Evolutionary conservation across 2,888 invertebrate species (phyloP), one percentile per base, ranked within the genome.

Genomic region (Ornithoptera priamus): DNA sequence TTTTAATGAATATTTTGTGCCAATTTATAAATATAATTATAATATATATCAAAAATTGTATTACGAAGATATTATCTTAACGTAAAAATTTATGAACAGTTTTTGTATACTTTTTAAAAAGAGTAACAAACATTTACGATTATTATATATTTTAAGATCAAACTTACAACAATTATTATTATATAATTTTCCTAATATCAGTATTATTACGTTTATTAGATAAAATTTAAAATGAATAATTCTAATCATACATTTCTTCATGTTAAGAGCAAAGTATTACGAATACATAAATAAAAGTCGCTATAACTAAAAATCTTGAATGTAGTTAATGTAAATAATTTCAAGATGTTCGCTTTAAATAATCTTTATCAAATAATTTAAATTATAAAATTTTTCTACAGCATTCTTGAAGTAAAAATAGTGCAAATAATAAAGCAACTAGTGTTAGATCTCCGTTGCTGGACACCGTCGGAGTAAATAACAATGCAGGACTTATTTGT

Each of bases 1-100:
- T 69, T 69, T 60, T 62, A 36, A 62, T 65, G 65, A 65, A 56
- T 10, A 42, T 69, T 65, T 69, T 69, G 60, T 69, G 61, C 61
- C 56, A 69, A 62, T 61, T 50, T 58, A n/a, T 22, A 22, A 22
- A 22, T 22, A 22, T 22, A 22, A 22, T 22, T 22, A 22, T 56
- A 53, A n/a, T 42, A 6, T 20, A 42, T 6, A 22, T 18, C 20
- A 0, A 36, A 57, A 1, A 22, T 63, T 64, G 30, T 57, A 46
- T 22, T 63, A 59, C 36, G 22, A 36, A n/a, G 56, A 4, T 56
- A 56, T n/a, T 56, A 56, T n/a, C 56, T n/a, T 15, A 46, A 56
- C n/a, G 56, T n/a, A 2, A 56, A 56, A 56, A 20, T 4, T 20
- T n/a, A 4, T 56, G n/a, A 18, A 53, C 17, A 10, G 6, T 53